These are phyloP conservation scores for Anguilla obscura DNA, from an alignment of 2,797 vertebrate genomes.

Conservation along the genomic window DNA sequence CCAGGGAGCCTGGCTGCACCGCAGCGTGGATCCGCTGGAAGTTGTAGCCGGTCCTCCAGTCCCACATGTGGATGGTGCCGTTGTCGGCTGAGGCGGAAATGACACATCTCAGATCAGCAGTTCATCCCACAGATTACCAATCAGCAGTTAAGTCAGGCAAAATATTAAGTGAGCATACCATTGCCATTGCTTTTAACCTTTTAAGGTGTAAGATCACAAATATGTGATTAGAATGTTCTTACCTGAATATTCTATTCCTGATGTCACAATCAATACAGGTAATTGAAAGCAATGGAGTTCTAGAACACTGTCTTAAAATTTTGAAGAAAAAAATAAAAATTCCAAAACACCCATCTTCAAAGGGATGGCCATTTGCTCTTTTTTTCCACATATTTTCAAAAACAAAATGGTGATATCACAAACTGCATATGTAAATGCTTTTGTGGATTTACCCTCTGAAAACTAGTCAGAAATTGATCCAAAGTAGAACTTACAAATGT, in stretches of 20 bases:
- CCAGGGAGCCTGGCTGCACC: slow-evolving; percentile 94
- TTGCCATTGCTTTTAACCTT: background rate
- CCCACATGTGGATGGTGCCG: slow-evolving; percentile 98
- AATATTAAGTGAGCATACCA: background rate
- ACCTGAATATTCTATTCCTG: too few species aligned
- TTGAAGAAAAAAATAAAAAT: too few species aligned
- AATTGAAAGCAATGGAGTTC: too few species aligned
- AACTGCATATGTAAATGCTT: background rate
- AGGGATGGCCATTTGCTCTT: too few species aligned
- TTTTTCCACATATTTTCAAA: background rate
- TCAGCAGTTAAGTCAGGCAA: background rate
- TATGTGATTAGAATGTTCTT: too few species aligned
- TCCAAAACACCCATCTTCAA: too few species aligned
- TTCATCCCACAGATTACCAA: background rate
- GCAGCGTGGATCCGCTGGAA: slow-evolving; percentile 97
- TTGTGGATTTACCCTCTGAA: background rate
- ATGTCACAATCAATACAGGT: too few species aligned
- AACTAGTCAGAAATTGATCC: too few species aligned
- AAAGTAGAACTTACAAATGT: too few species aligned
- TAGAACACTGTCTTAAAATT: too few species aligned
- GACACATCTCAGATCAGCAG: background rate
- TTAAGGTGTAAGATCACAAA: background rate
- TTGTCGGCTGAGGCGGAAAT: slow-evolving; percentile 82
- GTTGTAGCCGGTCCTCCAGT: slow-evolving; percentile 99
- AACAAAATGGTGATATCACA: background rate